phyloP scores from a whole-genome alignment of 2,888 invertebrate species.

The Ophion ventricosus region DNA sequence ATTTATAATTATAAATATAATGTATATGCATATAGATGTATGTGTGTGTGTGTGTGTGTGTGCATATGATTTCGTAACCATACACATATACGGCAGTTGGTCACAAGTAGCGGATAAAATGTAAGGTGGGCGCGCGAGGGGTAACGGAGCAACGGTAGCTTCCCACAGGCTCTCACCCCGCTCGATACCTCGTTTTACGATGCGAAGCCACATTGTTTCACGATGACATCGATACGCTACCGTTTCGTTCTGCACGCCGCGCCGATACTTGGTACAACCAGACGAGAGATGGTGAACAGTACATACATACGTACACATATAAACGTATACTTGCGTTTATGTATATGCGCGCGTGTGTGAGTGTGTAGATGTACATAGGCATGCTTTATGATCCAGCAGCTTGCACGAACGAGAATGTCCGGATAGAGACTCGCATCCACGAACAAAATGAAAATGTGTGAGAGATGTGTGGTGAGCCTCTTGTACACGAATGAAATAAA shows the following conservation, averaged over 20 bases:
- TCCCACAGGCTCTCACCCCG: slow-evolving; percentile 57
- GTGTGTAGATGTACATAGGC: background rate
- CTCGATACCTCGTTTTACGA: slow-evolving; percentile 39
- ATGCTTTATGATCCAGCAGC: background rate
- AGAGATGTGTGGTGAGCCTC: slow-evolving; percentile 10
- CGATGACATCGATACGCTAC: slow-evolving; percentile 68
- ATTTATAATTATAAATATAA: too few species aligned
- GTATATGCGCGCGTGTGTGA: too few species aligned
- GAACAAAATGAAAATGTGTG: slow-evolving; percentile 27
- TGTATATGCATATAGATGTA: too few species aligned
- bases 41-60: too few species aligned
- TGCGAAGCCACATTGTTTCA: slow-evolving; percentile 67
- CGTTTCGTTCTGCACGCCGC: slow-evolving; percentile 55
- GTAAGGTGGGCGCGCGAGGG: slow-evolving; percentile 34
- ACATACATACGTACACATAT: background rate
- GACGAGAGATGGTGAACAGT: slow-evolving; percentile 2
- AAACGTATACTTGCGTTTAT: background rate
- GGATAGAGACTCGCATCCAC: slow-evolving; percentile 17
- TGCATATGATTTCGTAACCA: background rate
- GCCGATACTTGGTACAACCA: slow-evolving; percentile 49
- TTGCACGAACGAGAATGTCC: background rate
- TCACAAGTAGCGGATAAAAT: slow-evolving; percentile 18
- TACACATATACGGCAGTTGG: background rate
- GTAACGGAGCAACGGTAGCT: slow-evolving; percentile 63
- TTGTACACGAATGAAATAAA: slow-evolving; percentile 31